Evolutionary conservation across 2,797 vertebrate genomes (phyloP).

Genomic region (Chelon labrosus): DNA sequence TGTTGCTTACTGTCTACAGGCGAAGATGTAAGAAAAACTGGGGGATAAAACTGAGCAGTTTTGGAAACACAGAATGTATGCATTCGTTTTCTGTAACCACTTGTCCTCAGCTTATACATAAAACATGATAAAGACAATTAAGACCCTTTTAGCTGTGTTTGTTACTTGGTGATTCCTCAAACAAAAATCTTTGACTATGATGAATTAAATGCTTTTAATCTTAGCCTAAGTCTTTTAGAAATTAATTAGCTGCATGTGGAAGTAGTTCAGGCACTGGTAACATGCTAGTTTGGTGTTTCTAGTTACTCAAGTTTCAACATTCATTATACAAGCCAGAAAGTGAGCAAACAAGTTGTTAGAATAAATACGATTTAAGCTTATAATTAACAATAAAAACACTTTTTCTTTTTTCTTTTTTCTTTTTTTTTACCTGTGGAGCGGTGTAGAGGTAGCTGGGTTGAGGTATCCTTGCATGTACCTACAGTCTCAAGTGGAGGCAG

Average conservation of each 20-base stretch:
- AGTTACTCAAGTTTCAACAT: neutral
- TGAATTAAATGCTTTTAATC: neutral
- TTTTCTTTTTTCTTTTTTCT: no score
- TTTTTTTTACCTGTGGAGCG: constrained; percentile 60
- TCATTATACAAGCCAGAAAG: neutral
- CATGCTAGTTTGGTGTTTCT: neutral
- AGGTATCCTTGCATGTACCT: constrained; percentile 28
- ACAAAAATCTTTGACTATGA: neutral
- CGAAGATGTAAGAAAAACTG: no score
- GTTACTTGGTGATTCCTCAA: neutral
- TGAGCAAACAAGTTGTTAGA: no score
- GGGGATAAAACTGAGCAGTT: no score
- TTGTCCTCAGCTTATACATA: no score
- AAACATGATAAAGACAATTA: neutral
- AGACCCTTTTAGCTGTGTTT: neutral
- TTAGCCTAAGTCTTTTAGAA: no score
- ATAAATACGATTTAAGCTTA: no score
- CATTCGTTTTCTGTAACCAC: no score
- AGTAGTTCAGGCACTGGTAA: no score
- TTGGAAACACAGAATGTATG: neutral
- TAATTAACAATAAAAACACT: no score
- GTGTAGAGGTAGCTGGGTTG: neutral
- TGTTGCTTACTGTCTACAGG: neutral
- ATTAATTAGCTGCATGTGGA: no score
- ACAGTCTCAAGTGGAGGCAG: neutral